phyloP scores from a whole-genome alignment of 2,797 vertebrate genomes.

The Anas bernieri region DNA sequence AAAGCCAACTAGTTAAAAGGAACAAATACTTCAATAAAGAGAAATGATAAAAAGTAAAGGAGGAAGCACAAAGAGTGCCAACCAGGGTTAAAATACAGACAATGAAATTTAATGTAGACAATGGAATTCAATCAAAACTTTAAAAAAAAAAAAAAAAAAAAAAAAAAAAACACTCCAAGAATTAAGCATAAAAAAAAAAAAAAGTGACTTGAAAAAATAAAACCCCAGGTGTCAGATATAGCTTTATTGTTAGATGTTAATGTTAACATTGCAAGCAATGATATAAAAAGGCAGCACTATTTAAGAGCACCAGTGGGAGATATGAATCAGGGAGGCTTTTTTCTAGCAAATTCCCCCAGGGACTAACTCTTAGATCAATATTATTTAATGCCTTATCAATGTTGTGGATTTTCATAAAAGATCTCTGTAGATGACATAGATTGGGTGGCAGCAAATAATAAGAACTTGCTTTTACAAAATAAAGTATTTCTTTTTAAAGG shows the following conservation, averaged over 20 bases:
- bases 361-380: neutral
- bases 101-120: slow-evolving; percentile 22
- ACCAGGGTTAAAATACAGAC: neutral
- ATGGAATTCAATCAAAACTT: slow-evolving; percentile 47
- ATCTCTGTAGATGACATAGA: neutral
- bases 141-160: too few species aligned
- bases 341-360: neutral
- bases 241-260: slow-evolving; percentile 16
- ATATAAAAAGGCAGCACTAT: slow-evolving; percentile 16
- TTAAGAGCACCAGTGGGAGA: neutral
- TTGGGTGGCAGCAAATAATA: neutral
- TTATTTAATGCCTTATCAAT: slow-evolving; percentile 36
- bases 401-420: neutral
- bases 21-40: neutral
- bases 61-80: slow-evolving; percentile 8
- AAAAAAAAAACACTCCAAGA: neutral
- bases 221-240: slow-evolving; percentile 33
- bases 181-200: slow-evolving; percentile 37
- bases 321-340: neutral
- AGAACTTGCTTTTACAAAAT: neutral
- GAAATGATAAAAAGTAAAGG: neutral
- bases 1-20: neutral
- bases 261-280: slow-evolving; percentile 28
- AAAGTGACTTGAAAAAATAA: slow-evolving; percentile 41
- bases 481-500: neutral